phyloP scores from a whole-genome alignment of 2,797 vertebrate genomes.

The Chiloscyllium punctatum region DNA sequence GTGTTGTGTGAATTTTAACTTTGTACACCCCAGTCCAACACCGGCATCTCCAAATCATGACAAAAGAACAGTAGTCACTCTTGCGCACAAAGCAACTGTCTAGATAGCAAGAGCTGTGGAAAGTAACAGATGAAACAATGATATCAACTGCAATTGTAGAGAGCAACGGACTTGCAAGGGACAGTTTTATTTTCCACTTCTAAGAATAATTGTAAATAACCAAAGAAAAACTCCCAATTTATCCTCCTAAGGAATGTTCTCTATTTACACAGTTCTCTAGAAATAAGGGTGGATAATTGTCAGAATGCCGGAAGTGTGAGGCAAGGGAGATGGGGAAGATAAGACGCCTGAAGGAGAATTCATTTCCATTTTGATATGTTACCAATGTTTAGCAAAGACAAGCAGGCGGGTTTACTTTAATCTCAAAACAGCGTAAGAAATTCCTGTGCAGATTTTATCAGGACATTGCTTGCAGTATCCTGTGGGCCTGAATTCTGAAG shows the following conservation, averaged over 20 bases:
- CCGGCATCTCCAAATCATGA: too few relatives aligned
- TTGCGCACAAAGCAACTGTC: neutral
- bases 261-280: neutral
- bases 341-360: neutral
- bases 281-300: neutral
- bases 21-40: too few relatives aligned
- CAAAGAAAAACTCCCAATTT: neutral
- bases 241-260: neutral
- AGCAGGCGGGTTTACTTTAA: neutral
- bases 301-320: neutral
- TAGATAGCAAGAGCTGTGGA: neutral
- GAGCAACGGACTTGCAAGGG: neutral
- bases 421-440: conserved; percentile 2
- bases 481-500: neutral
- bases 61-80: too few relatives aligned
- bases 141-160: neutral
- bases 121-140: neutral
- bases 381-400: conserved; percentile 4
- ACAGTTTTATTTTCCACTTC: neutral
- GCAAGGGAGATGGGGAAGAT: neutral
- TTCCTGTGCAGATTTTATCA: neutral
- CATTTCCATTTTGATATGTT: neutral
- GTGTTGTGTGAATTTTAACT: too few relatives aligned
- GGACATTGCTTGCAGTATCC: neutral
- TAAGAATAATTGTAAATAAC: neutral